phyloP scores from a whole-genome alignment of 2,113 vertebrate species.

The Chionomys nivalis region DNA sequence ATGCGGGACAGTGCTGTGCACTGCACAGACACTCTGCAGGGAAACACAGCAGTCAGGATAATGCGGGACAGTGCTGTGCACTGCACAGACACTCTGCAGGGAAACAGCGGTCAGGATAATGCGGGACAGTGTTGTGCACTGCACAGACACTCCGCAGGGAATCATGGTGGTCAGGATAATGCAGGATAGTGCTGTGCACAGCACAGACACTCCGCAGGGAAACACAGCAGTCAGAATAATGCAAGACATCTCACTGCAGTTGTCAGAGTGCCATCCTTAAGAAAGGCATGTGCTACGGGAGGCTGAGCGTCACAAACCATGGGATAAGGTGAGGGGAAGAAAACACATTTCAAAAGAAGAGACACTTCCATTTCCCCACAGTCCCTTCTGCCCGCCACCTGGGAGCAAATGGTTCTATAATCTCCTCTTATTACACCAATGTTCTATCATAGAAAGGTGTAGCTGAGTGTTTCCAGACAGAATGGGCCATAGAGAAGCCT shows the following conservation, averaged over 20 bases:
- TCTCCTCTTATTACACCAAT: background rate
- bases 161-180: conserved; percentile 45
- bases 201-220: background rate
- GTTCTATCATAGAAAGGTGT: background rate
- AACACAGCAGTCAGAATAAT: conserved; percentile 45
- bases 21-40: conserved; percentile 15
- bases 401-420: background rate
- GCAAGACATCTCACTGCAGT: background rate
- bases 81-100: too few species aligned
- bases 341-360: background rate
- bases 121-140: background rate
- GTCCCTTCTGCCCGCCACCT: conserved; percentile 5
- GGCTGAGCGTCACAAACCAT: background rate
- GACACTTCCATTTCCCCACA: background rate
- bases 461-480: conserved; percentile 27
- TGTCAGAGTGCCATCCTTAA: conserved; percentile 5
- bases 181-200: too few species aligned
- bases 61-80: background rate
- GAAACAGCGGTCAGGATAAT: background rate
- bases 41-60: conserved; percentile 50
- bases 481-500: background rate
- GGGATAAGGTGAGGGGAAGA: background rate
- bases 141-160: conserved; percentile 47
- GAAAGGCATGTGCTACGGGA: conserved; percentile 26
- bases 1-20: too few species aligned